Conservation (phyloP, 1,140 invertebrate genomes). For the Antheraea pernyi region DNA sequence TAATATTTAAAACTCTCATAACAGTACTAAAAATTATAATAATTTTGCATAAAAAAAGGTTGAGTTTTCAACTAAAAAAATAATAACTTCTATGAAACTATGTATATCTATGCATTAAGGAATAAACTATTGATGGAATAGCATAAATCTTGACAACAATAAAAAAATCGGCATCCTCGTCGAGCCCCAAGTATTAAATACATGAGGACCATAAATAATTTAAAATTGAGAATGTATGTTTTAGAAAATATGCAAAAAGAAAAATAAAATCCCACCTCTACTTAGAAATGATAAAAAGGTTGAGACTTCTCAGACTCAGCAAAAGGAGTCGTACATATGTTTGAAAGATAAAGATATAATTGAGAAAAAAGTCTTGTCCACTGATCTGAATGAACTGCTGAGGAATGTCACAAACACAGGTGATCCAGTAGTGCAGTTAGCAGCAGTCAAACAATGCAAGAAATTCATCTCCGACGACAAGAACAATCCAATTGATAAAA, state of each 20-base stretch:
- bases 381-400: constrained; percentile 23
- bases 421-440: too few relatives aligned
- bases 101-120: too few relatives aligned
- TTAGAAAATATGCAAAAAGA: constrained; percentile 95
- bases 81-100: too few relatives aligned
- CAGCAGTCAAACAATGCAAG: constrained; percentile 83
- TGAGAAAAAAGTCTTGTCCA: constrained; percentile 83
- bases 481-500: constrained; percentile 98
- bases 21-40: too few relatives aligned
- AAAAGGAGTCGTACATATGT: constrained; percentile 93
- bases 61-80: too few relatives aligned
- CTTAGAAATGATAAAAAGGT: constrained; percentile 98
- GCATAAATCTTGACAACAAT: too few relatives aligned
- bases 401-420: too few relatives aligned
- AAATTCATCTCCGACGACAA: constrained; percentile 97
- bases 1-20: too few relatives aligned
- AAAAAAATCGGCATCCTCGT: too few relatives aligned
- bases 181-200: too few relatives aligned
- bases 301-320: constrained; percentile 95
- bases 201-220: neutral
- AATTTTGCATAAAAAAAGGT: too few relatives aligned
- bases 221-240: neutral
- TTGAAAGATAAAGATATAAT: constrained; percentile 91
- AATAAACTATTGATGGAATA: too few relatives aligned
- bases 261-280: constrained; percentile 97